These are phyloP conservation scores for Euura saliciscinereae DNA, from an alignment of 1,140 invertebrate species.

Conservation along the genomic window DNA sequence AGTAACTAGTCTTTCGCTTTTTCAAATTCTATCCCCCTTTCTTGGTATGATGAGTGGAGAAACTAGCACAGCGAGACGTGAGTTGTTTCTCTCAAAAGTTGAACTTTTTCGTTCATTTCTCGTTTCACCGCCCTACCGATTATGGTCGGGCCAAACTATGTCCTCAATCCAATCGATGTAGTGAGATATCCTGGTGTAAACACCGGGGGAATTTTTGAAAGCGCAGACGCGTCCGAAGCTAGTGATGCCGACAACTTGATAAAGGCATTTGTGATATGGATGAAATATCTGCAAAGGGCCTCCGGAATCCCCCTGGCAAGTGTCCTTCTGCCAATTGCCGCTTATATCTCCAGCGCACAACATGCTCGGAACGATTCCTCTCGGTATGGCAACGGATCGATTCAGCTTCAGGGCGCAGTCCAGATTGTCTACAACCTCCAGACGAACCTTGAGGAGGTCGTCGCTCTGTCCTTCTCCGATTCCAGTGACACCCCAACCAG, in stretches of 20 bases:
- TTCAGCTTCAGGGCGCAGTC: constrained; percentile 57
- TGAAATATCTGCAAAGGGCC: constrained; percentile 59
- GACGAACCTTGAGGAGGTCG: constrained; percentile 65
- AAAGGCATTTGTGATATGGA: constrained; percentile 47
- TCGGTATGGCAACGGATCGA: constrained; percentile 25
- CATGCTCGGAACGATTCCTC: constrained; percentile 64
- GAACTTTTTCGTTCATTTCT: too few relatives aligned
- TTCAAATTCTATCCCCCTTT: too few relatives aligned
- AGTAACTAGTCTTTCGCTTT: too few relatives aligned
- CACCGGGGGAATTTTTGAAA: constrained; percentile 60
- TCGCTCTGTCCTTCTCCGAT: constrained; percentile 58
- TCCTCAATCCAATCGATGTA: constrained; percentile 73
- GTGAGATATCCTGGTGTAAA: constrained; percentile 72
- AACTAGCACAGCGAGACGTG: too few relatives aligned
- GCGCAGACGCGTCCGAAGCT: constrained; percentile 70
- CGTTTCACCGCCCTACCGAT: too few relatives aligned
- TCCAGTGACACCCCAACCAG: constrained; percentile 61
- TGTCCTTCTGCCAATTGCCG: constrained; percentile 55
- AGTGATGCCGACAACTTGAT: constrained; percentile 65
- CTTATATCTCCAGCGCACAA: constrained; percentile 72
- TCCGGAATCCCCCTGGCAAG: constrained; percentile 62
- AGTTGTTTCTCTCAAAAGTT: too few relatives aligned
- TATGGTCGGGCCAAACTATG: constrained; percentile 61
- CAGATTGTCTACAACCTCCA: constrained; percentile 62
- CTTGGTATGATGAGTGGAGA: too few relatives aligned